phyloP scores from a whole-genome alignment of 2,113 vertebrate genomes.

The Prunella himalayana region DNA sequence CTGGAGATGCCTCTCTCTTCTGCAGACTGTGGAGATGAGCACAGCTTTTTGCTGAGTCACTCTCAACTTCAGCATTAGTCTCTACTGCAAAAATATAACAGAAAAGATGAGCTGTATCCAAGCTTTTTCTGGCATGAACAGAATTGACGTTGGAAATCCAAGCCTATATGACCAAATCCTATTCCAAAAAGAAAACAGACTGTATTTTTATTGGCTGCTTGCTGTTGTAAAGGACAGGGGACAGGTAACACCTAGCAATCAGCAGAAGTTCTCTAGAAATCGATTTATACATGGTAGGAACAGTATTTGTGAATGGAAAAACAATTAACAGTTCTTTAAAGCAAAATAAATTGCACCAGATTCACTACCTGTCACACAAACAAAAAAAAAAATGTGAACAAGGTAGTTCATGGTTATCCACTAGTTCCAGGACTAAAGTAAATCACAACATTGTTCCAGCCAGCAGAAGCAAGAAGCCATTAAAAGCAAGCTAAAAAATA shows the following conservation, averaged over 20 bases:
- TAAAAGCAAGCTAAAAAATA: not conserved
- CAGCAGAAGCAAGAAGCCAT: not conserved
- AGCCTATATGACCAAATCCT: not conserved
- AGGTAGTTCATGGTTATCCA: not conserved
- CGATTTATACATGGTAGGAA: not conserved
- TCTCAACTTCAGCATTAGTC: not conserved
- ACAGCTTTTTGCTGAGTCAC: not conserved
- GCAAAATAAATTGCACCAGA: not conserved
- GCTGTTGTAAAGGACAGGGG: not conserved
- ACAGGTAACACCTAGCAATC: not conserved
- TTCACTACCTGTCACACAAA: not conserved
- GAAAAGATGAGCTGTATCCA: not conserved
- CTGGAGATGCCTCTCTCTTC: not conserved
- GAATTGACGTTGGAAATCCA: not conserved
- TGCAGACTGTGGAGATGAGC: not conserved
- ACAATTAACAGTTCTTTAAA: not conserved
- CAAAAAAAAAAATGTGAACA: not conserved
- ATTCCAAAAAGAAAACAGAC: not conserved
- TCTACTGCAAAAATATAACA: not conserved
- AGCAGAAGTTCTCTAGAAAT: not conserved
- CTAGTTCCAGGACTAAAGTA: not conserved
- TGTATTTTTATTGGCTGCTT: not conserved
- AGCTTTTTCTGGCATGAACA: not conserved
- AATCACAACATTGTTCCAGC: not conserved
- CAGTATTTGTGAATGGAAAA: not conserved